Conservation (phyloP, 2,797 vertebrate genomes). For the Acrossocheilus fasciatus region DNA sequence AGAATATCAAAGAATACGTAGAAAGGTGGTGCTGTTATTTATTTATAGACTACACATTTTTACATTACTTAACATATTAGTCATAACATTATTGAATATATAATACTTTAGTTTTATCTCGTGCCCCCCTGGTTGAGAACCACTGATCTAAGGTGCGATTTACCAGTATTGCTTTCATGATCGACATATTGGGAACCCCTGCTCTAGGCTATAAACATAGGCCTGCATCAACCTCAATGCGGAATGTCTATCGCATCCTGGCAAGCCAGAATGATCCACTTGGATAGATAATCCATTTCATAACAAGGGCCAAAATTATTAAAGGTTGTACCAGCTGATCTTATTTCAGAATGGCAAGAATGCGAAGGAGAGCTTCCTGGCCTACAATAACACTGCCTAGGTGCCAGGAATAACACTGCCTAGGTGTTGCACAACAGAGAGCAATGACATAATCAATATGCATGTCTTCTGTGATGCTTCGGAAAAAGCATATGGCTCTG, state of each 20-base stretch:
- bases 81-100: too few relatives aligned
- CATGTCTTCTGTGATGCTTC: too few relatives aligned
- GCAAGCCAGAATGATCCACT: slow-evolving; percentile 37
- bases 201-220: neutral
- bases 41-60: too few relatives aligned
- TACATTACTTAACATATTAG: too few relatives aligned
- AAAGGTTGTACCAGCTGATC: neutral
- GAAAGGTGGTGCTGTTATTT: too few relatives aligned
- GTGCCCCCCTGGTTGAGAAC: too few relatives aligned
- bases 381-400: neutral
- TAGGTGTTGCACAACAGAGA: neutral
- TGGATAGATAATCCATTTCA: slow-evolving; percentile 2
- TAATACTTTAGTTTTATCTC: too few relatives aligned
- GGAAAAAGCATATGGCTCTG: slow-evolving; percentile 14
- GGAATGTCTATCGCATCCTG: neutral
- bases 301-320: slow-evolving; percentile 38
- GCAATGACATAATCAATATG: neutral
- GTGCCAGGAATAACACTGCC: neutral
- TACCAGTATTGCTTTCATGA: too few relatives aligned
- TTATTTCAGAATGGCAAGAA: too few relatives aligned
- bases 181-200: too few relatives aligned
- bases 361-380: neutral
- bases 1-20: too few relatives aligned
- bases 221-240: neutral
- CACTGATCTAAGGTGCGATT: too few relatives aligned